Evolutionary conservation across 2,797 vertebrate species (phyloP).

Genomic region (Crocodylus rhombifer): DNA sequence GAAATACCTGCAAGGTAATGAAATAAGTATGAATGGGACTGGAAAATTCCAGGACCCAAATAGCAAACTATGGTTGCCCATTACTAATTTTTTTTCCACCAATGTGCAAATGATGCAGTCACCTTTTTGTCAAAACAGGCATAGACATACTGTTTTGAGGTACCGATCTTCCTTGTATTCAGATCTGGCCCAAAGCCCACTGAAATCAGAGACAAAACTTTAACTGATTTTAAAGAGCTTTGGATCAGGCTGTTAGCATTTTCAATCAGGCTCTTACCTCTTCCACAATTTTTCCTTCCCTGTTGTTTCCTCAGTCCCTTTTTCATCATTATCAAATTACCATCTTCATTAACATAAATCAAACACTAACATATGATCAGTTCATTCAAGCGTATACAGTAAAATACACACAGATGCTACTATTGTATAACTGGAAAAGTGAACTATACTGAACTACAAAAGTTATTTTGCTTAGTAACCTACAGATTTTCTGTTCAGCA

Average conservation of each 20-base stretch:
- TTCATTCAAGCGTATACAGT: neutral
- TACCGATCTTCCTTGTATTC: no score
- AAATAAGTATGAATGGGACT: constrained; percentile 65
- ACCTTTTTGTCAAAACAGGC: neutral
- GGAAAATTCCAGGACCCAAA: constrained; percentile 41
- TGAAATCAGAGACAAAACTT: neutral
- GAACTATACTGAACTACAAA: neutral
- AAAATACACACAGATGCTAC: neutral
- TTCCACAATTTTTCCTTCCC: constrained; percentile 11
- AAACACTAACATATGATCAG: constrained; percentile 7
- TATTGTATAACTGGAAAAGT: constrained; percentile 12
- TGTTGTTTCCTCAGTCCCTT: neutral
- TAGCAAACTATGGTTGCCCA: constrained; percentile 54
- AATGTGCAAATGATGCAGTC: neutral
- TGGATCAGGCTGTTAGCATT: neutral
- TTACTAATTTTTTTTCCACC: neutral
- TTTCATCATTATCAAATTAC: constrained; percentile 9
- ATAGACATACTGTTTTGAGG: neutral
- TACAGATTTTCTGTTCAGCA: constrained; percentile 3
- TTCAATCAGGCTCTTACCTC: neutral
- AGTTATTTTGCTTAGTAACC: neutral
- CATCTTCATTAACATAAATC: constrained; percentile 18
- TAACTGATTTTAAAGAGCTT: neutral
- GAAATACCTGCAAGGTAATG: constrained; percentile 75
- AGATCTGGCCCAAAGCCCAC: neutral